Base-by-base conservation (phyloP, 2,888 invertebrate species). In the Lordiphosa andalusiaca region DNA sequence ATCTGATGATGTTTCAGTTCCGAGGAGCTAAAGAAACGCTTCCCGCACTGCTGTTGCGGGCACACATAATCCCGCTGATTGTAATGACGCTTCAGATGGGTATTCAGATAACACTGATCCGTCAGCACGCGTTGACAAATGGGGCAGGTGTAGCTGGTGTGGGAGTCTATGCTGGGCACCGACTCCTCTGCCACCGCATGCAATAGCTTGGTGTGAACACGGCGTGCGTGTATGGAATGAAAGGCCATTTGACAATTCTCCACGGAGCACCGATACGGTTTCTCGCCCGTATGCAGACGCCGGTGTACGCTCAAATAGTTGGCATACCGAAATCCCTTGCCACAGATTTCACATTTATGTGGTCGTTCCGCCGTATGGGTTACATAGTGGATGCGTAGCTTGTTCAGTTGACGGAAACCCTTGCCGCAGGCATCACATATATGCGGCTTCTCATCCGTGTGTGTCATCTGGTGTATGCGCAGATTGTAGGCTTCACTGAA, bases 401-500 rank as follows among this genome's bases (percentile, higher is more conserved):
- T 88, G 53, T 78, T 87, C 37, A 71, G 61, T 41, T 88, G 87
- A 0, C 84, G 72, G 41, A 87, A 87, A 3, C 86, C 82, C 57
- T 85, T 87, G 52, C 87, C 87, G 38, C 87, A 87, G 4, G 69
- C 67, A 6, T 68, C 60, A 23, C 86, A 87, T 0, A 70, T 64
- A 23, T 80, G 87, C 6, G 88, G 87, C 59, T 71, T 74, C 59
- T 88, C 87, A n/a, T 87, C 73, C 38, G 84, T 85, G 58, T 87
- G 87, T 30, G 76, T 84, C 86, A 87, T 88, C 53, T 71, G 84
- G 54, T 88, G 88, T 19, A 86, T 84, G 23, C 87, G 80, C 48
- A 88, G 53, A 19, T 87, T 85, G 49, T 87, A 85, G 4, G 75
- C 57, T 37, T 87, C 87, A 16, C 78, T 76, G 42, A 86, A 85